Conservation (phyloP, 2,888 invertebrate genomes). For the Yponomeuta evonymella region DNA sequence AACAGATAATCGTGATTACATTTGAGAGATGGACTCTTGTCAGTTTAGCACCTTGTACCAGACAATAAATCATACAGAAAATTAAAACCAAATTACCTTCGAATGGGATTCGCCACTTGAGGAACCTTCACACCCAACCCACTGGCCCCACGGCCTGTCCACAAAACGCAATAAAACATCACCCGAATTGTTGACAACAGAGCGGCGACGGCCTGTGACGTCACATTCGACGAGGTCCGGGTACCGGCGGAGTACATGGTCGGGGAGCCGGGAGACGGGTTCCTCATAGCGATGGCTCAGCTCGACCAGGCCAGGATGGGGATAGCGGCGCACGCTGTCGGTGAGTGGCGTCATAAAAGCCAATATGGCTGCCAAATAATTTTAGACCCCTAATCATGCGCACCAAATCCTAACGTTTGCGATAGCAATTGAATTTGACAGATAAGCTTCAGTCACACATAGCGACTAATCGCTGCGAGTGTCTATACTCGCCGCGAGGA, state of each 20-base stretch:
- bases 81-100: background rate
- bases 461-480: no score
- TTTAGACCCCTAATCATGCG: no score
- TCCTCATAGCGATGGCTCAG: constrained; percentile 83
- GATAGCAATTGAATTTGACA: background rate
- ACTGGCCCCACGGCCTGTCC: background rate
- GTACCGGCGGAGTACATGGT: constrained; percentile 73
- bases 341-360: constrained; percentile 40
- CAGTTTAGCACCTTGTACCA: no score
- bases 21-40: no score
- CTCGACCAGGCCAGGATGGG: constrained; percentile 84
- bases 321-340: constrained; percentile 84
- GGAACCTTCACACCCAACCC: background rate
- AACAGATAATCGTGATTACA: no score
- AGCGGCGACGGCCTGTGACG: constrained; percentile 82
- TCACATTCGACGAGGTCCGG: constrained; percentile 80
- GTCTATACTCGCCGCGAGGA: no score
- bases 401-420: no score
- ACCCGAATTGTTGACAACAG: constrained; percentile 50
- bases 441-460: no score
- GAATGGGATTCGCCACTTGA: no score
- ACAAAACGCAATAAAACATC: constrained; percentile 15
- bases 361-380: no score
- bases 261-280: constrained; percentile 79
- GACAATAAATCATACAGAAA: no score